Percentiles rank a stretch among this genome's conserved stretches.
These are phyloP conservation scores for Brenthis hecate DNA, from an alignment of 2,888 invertebrate genomes.

Conservation along the genomic window DNA sequence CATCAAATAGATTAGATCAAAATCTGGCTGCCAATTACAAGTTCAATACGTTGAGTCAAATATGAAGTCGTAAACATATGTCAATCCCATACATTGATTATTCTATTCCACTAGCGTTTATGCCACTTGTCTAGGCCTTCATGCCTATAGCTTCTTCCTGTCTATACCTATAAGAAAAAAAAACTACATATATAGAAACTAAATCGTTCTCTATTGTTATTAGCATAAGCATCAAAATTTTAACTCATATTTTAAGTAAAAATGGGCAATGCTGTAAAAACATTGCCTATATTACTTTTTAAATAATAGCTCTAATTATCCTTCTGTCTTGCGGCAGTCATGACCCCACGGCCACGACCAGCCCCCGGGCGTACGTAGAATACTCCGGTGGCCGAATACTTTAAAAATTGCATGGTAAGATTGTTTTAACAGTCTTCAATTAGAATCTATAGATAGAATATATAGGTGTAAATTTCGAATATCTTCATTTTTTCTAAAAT, in stretches of 20 bases:
- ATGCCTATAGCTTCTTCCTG: too few relatives aligned
- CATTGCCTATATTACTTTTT: slow-evolving; percentile 20
- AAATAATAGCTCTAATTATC: slow-evolving; percentile 50
- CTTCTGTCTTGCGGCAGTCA: slow-evolving; percentile 60
- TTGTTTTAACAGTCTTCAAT: slow-evolving; percentile 12
- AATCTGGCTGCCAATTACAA: too few relatives aligned
- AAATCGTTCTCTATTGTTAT: not conserved
- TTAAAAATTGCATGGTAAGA: slow-evolving; percentile 15
- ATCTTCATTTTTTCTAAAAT: too few relatives aligned
- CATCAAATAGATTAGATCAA: too few relatives aligned
- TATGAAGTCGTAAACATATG: too few relatives aligned
- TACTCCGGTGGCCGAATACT: slow-evolving; percentile 28
- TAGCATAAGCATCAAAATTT: not conserved
- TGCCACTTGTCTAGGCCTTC: too few relatives aligned
- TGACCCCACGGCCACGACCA: slow-evolving; percentile 52
- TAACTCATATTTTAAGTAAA: slow-evolving; percentile 5
- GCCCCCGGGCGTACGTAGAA: slow-evolving; percentile 41
- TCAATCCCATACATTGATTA: too few relatives aligned
- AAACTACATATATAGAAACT: too few relatives aligned
- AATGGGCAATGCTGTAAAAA: slow-evolving; percentile 5
- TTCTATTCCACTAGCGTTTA: too few relatives aligned
- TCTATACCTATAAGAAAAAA: too few relatives aligned
- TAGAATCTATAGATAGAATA: slow-evolving; percentile 1
- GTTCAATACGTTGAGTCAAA: too few relatives aligned
- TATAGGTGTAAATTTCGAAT: too few relatives aligned